These are phyloP conservation scores for Ophonus ardosiacus DNA, from an alignment of 2,888 invertebrate species.

Conservation along the genomic window DNA sequence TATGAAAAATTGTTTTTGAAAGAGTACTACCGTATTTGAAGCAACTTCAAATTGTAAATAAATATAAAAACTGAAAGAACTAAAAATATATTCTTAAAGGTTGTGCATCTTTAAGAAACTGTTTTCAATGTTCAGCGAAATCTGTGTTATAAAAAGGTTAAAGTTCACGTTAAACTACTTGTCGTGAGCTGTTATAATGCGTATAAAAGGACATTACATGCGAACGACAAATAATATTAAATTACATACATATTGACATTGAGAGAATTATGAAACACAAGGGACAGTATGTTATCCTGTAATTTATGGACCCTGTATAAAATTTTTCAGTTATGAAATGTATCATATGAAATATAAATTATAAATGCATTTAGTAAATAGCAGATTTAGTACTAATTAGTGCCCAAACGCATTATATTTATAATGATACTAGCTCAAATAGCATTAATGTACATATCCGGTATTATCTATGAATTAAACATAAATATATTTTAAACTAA, in stretches of 20 bases:
- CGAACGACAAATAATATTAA: not conserved
- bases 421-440: not conserved
- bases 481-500: no score
- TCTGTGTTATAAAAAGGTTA: not conserved
- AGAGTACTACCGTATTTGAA: no score
- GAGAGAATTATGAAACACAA: not conserved
- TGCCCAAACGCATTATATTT: not conserved
- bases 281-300: not conserved
- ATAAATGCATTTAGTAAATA: not conserved
- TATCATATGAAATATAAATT: not conserved
- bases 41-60: no score
- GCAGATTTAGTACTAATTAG: slow-evolving; percentile 8
- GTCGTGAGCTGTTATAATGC: not conserved
- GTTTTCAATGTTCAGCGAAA: not conserved
- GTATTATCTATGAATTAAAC: no score
- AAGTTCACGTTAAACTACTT: not conserved
- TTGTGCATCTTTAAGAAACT: not conserved
- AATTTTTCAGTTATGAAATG: slow-evolving; percentile 1
- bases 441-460: no score
- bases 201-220: not conserved
- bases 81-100: not conserved
- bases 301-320: not conserved
- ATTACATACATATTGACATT: not conserved
- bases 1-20: no score
- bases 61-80: no score